Percentiles rank a stretch among this genome's conserved stretches.
Conservation (phyloP, 64 coral and sea anemone species). For the Catalaphyllia jardinei region DNA sequence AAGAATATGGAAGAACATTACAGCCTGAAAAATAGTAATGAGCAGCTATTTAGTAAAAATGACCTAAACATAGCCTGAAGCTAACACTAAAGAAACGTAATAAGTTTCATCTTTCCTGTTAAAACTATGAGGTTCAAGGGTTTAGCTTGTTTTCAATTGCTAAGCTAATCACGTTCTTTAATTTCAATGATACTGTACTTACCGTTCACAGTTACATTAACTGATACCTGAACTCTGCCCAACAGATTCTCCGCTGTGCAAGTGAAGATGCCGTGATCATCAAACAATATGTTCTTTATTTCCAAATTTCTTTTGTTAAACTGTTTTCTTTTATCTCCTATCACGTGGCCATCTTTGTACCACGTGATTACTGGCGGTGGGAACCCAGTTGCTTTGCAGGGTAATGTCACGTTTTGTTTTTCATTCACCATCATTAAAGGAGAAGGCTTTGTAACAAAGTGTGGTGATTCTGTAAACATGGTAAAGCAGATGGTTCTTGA, state of each 20-base stretch:
- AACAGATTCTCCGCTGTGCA: slow-evolving; percentile 49
- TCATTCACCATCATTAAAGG: slow-evolving; percentile 33
- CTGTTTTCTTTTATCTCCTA: slow-evolving; percentile 14
- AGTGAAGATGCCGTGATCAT: slow-evolving; percentile 16
- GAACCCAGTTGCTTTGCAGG: slow-evolving; percentile 36
- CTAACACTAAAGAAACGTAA: too few relatives aligned
- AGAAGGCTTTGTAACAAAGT: slow-evolving; percentile 7
- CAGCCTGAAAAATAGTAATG: too few relatives aligned
- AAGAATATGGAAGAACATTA: too few relatives aligned
- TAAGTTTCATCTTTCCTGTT: too few relatives aligned
- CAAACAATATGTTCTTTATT: slow-evolving; percentile 17
- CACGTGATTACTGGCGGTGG: slow-evolving; percentile 36
- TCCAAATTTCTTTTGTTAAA: slow-evolving; percentile 11
- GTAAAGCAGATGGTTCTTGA: neutral
- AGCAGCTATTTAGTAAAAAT: too few relatives aligned
- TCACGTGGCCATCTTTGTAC: slow-evolving; percentile 20
- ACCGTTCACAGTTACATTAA: slow-evolving; percentile 42
- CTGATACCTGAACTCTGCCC: slow-evolving; percentile 27
- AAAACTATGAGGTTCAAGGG: too few relatives aligned
- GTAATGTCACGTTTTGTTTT: slow-evolving; percentile 32
- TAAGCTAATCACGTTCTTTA: too few relatives aligned
- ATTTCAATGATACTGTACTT: neutral
- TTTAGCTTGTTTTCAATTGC: too few relatives aligned
- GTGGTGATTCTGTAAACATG: slow-evolving; percentile 2
- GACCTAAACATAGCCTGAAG: too few relatives aligned